Percentiles rank a stretch among this genome's conserved stretches.
phyloP scores from a whole-genome alignment of 2,113 vertebrate genomes.

The Sylvia atricapilla region DNA sequence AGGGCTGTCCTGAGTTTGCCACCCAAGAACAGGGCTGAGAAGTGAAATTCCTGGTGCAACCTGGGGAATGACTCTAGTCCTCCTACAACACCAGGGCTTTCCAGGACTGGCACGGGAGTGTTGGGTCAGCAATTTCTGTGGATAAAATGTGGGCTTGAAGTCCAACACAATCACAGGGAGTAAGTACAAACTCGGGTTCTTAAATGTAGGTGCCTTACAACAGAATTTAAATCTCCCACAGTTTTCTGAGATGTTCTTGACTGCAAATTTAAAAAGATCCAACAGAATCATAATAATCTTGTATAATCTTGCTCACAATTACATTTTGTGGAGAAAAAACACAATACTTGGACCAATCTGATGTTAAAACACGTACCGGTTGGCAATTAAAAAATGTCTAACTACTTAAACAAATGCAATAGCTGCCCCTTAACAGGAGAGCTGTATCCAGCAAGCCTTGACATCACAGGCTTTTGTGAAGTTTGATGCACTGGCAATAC shows the following conservation, averaged over 20 bases:
- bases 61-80: rapidly evolving
- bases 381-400: background rate
- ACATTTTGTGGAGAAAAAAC: background rate
- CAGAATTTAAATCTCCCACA: background rate
- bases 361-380: background rate
- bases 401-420: background rate
- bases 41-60: background rate
- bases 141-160: background rate
- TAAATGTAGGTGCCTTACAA: background rate
- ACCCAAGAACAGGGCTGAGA: rapidly evolving
- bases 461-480: conserved; percentile 7
- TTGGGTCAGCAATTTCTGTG: background rate
- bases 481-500: background rate
- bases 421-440: background rate
- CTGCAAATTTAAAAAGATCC: background rate
- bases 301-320: background rate
- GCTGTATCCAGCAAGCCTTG: conserved; percentile 13
- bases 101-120: background rate
- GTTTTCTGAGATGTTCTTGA: background rate
- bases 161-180: background rate
- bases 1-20: background rate
- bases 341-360: background rate
- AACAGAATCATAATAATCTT: background rate
- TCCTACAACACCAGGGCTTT: background rate
- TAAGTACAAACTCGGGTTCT: background rate